Evolutionary conservation across 1,140 invertebrate genomes (phyloP).

Genomic region (Macrosteles quadrilineatus): DNA sequence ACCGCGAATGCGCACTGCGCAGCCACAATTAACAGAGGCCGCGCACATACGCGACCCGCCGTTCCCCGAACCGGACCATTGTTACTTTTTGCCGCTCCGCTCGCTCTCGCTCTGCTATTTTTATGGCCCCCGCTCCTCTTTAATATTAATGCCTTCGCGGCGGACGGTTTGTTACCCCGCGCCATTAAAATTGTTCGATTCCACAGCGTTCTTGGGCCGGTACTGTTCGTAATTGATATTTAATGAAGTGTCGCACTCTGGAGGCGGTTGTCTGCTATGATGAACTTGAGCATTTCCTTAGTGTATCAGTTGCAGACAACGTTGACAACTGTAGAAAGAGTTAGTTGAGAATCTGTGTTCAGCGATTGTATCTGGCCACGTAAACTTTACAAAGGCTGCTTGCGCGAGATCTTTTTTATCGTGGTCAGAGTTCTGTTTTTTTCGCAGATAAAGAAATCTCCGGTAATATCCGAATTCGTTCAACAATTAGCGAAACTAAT

Average conservation of each 20-base stretch:
- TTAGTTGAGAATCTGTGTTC: too few species aligned
- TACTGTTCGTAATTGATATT: conserved; percentile 18
- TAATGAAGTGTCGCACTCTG: neutral
- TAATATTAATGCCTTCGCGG: conserved; percentile 17
- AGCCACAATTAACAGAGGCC: conserved; percentile 2
- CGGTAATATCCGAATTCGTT: too few species aligned
- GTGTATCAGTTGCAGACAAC: too few species aligned
- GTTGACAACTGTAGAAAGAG: too few species aligned
- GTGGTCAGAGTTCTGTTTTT: too few species aligned
- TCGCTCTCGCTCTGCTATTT: conserved; percentile 13
- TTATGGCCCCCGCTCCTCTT: conserved; percentile 25
- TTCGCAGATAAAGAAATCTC: too few species aligned
- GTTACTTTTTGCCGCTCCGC: conserved; percentile 14
- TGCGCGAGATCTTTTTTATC: too few species aligned
- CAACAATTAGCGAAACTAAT: too few species aligned
- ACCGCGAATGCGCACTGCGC: neutral
- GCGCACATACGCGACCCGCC: neutral
- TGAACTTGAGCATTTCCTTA: too few species aligned
- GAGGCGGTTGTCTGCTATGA: too few species aligned
- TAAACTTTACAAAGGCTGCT: too few species aligned
- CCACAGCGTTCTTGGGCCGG: neutral
- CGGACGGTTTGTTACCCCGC: conserved; percentile 22
- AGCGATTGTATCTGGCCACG: too few species aligned
- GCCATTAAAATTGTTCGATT: conserved; percentile 24
- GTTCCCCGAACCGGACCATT: conserved; percentile 16